Percentiles rank a stretch among this genome's conserved stretches.
Conservation (phyloP, 2,888 invertebrate species). For the Amphipoea oculea region DNA sequence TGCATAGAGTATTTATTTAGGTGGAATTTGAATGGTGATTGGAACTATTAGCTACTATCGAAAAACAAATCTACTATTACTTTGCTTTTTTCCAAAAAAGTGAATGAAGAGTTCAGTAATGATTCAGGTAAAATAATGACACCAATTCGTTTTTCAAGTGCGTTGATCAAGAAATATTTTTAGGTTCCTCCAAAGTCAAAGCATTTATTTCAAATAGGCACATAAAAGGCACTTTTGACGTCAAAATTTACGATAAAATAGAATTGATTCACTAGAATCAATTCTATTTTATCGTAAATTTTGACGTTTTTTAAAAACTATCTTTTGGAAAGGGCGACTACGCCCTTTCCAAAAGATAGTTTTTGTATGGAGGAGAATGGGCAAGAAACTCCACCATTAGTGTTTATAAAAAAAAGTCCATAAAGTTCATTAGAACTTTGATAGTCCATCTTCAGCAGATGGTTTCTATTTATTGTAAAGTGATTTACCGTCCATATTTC, state of each 20-base stretch:
- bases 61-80: no score
- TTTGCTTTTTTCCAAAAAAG: not conserved
- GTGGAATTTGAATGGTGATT: not conserved
- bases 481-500: constrained; percentile 18
- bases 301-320: no score
- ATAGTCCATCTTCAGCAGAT: not conserved
- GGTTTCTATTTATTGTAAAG: not conserved
- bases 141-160: not conserved
- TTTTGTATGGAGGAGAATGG: not conserved
- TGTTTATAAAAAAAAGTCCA: not conserved
- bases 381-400: not conserved
- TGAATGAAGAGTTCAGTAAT: not conserved
- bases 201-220: not conserved
- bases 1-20: not conserved
- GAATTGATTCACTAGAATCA: no score
- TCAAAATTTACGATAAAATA: not conserved
- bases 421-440: not conserved
- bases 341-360: not conserved
- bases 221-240: not conserved
- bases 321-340: no score
- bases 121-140: not conserved
- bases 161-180: not conserved
- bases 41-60: not conserved
- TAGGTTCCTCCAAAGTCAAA: no score
- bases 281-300: no score